Conservation (phyloP, 2,113 vertebrate genomes). For the Scalopus aquaticus region DNA sequence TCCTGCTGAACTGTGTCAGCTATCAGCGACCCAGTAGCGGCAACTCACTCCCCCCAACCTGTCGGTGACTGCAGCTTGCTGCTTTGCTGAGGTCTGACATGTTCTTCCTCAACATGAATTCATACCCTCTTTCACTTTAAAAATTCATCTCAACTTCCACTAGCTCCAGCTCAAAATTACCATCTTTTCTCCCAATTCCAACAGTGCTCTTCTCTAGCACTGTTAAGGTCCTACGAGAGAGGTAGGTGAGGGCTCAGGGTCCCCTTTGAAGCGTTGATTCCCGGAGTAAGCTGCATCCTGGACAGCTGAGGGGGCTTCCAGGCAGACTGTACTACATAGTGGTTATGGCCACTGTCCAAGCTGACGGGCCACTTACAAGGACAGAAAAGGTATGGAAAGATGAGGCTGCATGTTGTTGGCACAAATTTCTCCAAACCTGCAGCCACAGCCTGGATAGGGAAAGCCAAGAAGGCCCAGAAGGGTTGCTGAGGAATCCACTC, state of each 20-base stretch:
- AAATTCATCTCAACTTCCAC: background rate
- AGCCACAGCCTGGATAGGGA: background rate
- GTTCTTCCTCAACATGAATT: background rate
- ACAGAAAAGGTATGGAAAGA: background rate
- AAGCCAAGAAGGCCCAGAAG: background rate
- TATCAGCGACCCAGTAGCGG: background rate
- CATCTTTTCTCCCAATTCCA: background rate
- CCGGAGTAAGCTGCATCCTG: background rate
- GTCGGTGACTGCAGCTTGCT: background rate
- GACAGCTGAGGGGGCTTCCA: background rate
- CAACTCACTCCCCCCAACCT: background rate
- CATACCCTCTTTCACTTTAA: background rate
- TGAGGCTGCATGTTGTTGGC: background rate
- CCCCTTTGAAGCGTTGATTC: background rate
- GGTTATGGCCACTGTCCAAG: background rate
- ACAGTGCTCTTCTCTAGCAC: background rate
- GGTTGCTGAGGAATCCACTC: background rate
- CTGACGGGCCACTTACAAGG: background rate
- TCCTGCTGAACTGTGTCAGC: background rate
- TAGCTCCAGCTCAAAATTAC: background rate
- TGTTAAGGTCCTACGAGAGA: background rate
- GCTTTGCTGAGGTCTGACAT: background rate
- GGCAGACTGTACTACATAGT: background rate
- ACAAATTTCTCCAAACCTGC: no score
- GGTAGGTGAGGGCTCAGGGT: background rate